phyloP scores from a whole-genome alignment of 2,113 vertebrate genomes.

The Clupea harengus region DNA sequence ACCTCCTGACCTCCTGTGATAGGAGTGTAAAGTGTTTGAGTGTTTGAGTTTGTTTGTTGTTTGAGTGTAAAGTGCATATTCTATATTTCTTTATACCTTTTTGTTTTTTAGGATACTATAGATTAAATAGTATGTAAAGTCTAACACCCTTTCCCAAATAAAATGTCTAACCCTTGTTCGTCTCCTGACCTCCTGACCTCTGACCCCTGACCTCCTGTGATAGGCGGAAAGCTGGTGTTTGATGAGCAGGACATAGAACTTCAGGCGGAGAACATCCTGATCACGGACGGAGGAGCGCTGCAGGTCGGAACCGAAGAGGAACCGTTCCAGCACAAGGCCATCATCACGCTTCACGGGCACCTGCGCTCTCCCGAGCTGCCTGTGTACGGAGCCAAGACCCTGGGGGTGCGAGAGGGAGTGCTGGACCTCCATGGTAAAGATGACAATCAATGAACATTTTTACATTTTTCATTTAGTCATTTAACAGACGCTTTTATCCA shows the following conservation, averaged over 20 bases:
- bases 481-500: too few relatives aligned
- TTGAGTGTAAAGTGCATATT: too few relatives aligned
- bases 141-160: neutral
- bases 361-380: conserved; percentile 79
- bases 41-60: too few relatives aligned
- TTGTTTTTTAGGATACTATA: too few relatives aligned
- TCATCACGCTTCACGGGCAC: conserved; percentile 82
- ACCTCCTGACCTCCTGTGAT: neutral
- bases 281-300: conserved; percentile 79
- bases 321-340: conserved; percentile 81
- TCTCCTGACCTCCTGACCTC: too few relatives aligned
- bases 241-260: conserved; percentile 84
- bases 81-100: too few relatives aligned
- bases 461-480: too few relatives aligned
- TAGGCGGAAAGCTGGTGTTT: conserved; percentile 82
- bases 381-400: conserved; percentile 82
- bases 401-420: conserved; percentile 77
- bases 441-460: neutral
- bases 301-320: conserved; percentile 78
- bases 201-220: neutral
- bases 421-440: conserved; percentile 81
- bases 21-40: too few relatives aligned
- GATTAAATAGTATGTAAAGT: too few relatives aligned
- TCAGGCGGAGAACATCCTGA: conserved; percentile 85
- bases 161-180: neutral